Base-by-base conservation (phyloP, 92 coral and sea anemone species). In the Palythoa grandiflora region DNA sequence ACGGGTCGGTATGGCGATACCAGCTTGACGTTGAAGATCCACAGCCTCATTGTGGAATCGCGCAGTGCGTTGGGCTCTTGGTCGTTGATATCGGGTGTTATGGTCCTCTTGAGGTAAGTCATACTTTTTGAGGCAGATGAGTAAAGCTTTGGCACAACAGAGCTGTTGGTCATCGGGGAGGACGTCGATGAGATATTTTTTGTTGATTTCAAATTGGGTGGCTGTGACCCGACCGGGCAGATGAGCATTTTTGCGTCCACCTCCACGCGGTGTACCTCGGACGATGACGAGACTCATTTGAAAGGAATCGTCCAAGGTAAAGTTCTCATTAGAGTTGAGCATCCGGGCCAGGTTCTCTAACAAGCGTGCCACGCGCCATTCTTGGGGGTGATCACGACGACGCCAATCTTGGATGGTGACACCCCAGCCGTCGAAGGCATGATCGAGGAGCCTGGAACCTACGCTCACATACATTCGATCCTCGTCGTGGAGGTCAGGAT, bases 321-420 rank as follows among this genome's bases (percentile, higher is more conserved):
- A 85, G 36, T 3, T 0, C 9, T 73, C 81, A 9, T 85, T 85
- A 52, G 88, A 85, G 16, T 85, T 85, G 81, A 85, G 88, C 88
- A 85, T 73, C 10, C 37, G 9, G 71, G 83, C 73, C 88, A 85
- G 28, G 53, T 85, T 85, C 88, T 85, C 83, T 53, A 85, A 73
- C 1, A 85, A 38, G 54, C 83, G 83, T 20, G 83, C 88, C 71
- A 85, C 83, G 1, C 88, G 88, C 0, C 71, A 40, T 40, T 40
- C 47, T 40, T 40, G 47, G 6, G 47, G 48, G 8, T 17, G 16
- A 5, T 20, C 11, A 5, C 38, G 12, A 19, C 20, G 11, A 19
- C 75, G 75, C 75, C 75, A 71, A 12, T 71, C 75, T 6, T 48
- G 48, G n/a, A 38, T 48, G 6, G 48, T 36, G 2, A 71, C 48